Percentiles rank a stretch among this genome's conserved stretches.
These are phyloP conservation scores for Denticeps clupeoides DNA, from an alignment of 2,797 vertebrate species.

Conservation along the genomic window DNA sequence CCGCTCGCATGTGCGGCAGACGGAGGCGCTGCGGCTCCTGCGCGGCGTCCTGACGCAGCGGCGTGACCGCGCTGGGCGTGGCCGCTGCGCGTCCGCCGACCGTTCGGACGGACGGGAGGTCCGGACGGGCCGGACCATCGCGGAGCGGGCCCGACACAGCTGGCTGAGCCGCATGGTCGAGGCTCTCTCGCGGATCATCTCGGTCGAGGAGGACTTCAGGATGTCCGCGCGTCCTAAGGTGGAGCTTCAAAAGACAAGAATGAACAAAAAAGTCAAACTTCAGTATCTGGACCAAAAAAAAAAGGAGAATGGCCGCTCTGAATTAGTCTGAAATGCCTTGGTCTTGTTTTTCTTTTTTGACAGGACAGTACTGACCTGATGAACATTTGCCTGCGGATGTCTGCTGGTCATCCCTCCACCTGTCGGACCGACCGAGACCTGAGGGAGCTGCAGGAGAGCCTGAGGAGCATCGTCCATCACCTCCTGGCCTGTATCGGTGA, in stretches of 20 bases:
- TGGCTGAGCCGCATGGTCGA: conserved; percentile 12
- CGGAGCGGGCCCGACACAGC: conserved; percentile 19
- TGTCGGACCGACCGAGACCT: conserved; percentile 15
- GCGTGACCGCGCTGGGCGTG: background rate
- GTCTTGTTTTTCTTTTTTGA: background rate
- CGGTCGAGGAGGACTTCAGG: conserved; percentile 18
- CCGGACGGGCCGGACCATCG: conserved; percentile 2
- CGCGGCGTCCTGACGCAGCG: background rate
- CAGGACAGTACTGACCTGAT: conserved; percentile 29
- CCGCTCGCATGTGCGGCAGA: conserved; percentile 12
- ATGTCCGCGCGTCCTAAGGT: background rate
- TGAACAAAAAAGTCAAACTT: background rate
- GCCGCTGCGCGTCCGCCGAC: too few species aligned
- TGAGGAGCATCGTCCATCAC: conserved; percentile 22
- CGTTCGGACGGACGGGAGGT: background rate
- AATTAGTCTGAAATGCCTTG: background rate
- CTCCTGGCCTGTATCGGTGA: conserved; percentile 10
- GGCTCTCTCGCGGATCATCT: conserved; percentile 16
- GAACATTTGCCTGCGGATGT: conserved; percentile 31
- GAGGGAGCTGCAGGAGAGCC: conserved; percentile 25
- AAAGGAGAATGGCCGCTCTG: background rate
- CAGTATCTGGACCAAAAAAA: too few species aligned
- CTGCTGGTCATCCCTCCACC: conserved; percentile 4
- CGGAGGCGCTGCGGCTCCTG: conserved; percentile 24
- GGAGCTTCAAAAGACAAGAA: background rate